phyloP scores from a whole-genome alignment of 2,888 invertebrate species.

The Sepiola atlantica region DNA sequence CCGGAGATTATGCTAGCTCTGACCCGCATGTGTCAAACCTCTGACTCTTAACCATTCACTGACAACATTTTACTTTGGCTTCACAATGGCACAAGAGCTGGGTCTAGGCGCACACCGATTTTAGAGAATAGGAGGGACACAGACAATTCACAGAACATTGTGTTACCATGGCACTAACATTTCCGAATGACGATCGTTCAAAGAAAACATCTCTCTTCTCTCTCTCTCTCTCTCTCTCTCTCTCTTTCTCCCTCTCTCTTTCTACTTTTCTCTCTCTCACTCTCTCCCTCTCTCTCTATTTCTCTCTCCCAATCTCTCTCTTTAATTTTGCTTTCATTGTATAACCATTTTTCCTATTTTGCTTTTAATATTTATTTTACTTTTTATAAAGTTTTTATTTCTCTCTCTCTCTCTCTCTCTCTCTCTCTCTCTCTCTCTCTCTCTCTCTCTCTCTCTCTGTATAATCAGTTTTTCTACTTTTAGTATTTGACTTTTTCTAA shows the following conservation, averaged over 20 bases:
- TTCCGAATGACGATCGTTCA: background rate
- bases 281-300: background rate
- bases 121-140: background rate
- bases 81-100: background rate
- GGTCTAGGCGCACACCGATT: background rate
- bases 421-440: too few species aligned
- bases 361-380: too few species aligned
- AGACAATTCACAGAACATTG: constrained; percentile 19
- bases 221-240: background rate
- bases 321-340: background rate
- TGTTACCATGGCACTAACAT: background rate
- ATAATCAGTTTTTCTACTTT: too few species aligned
- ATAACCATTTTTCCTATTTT: background rate
- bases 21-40: background rate
- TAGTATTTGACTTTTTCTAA: too few species aligned
- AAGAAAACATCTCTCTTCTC: background rate
- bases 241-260: background rate
- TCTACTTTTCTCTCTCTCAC: background rate
- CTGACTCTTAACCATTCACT: background rate
- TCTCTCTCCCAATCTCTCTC: background rate
- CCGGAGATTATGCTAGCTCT: background rate
- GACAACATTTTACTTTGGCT: constrained; percentile 10
- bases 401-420: too few species aligned
- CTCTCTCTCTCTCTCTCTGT: too few species aligned
- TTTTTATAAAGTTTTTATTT: too few species aligned